These are phyloP conservation scores for Lutjanus campechanus DNA, from an alignment of 2,797 vertebrate genomes.

Conservation along the genomic window DNA sequence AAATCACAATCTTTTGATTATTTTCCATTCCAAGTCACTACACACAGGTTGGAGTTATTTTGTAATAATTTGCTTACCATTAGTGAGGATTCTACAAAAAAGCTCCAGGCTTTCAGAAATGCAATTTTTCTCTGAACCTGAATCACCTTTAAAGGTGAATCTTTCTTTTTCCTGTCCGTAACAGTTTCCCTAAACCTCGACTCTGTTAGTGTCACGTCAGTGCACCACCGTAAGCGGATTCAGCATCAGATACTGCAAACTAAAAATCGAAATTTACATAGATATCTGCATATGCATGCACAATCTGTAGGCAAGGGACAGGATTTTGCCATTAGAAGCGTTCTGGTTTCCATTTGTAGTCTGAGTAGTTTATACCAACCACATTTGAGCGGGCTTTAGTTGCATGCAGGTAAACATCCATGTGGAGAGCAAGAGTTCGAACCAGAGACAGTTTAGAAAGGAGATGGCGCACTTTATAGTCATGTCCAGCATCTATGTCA, in stretches of 20 bases:
- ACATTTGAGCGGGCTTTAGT: too few species aligned
- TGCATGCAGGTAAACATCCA: too few species aligned
- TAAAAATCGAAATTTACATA: too few species aligned
- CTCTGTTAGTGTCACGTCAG: background rate
- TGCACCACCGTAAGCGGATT: background rate
- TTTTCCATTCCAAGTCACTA: constrained; percentile 3
- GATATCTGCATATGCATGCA: too few species aligned
- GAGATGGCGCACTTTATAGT: too few species aligned
- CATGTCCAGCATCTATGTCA: too few species aligned
- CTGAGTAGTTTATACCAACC: too few species aligned
- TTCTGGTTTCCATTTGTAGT: too few species aligned
- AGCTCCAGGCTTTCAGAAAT: background rate
- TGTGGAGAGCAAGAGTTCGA: too few species aligned
- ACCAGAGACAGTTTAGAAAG: too few species aligned
- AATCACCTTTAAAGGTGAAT: background rate
- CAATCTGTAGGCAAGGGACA: too few species aligned
- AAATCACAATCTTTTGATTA: constrained; percentile 19
- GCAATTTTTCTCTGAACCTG: background rate
- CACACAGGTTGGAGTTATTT: background rate
- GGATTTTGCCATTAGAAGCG: too few species aligned
- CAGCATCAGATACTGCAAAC: background rate
- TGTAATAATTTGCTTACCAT: background rate
- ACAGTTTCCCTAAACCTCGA: constrained; percentile 10
- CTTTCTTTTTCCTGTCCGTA: background rate
- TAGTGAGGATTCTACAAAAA: background rate